These are phyloP conservation scores for Aphaenogaster floridana DNA, from an alignment of 1,140 invertebrate genomes.

Conservation along the genomic window DNA sequence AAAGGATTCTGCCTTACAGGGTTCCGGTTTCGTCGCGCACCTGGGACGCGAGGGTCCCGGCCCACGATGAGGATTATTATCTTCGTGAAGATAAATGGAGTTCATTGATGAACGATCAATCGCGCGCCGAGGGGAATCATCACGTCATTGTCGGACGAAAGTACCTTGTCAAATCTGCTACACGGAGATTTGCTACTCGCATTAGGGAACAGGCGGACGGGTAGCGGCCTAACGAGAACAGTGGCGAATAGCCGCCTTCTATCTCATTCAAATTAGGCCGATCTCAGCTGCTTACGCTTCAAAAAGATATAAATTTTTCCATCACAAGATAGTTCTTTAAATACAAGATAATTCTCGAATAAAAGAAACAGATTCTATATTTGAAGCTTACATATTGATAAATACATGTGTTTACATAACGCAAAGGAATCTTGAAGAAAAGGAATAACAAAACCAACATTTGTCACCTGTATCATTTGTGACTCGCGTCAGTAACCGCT, in stretches of 20 bases:
- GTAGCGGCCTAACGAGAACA: not conserved
- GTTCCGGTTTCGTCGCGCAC: constrained; percentile 51
- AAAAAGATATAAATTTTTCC: not conserved
- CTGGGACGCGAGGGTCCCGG: constrained; percentile 48
- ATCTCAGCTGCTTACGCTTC: not conserved
- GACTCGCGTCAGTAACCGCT: not conserved
- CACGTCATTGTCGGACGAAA: constrained; percentile 78
- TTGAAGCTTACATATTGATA: not conserved
- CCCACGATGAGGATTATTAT: constrained; percentile 71
- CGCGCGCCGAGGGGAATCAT: constrained; percentile 75
- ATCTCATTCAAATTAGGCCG: not conserved
- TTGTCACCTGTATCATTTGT: not conserved
- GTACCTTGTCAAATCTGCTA: constrained; percentile 83
- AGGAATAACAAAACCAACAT: not conserved
- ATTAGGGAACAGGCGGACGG: not conserved
- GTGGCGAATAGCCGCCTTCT: not conserved
- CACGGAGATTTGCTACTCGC: constrained; percentile 81
- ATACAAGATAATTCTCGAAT: not conserved
- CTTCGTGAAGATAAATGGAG: constrained; percentile 80
- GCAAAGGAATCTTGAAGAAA: not conserved
- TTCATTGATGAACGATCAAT: constrained; percentile 83
- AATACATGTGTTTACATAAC: not conserved
- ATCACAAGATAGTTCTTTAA: not conserved
- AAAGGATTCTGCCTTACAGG: constrained; percentile 29
- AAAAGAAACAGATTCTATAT: not conserved